These are phyloP conservation scores for Ostrea edulis DNA, from an alignment of 1,140 invertebrate species.

Conservation along the genomic window DNA sequence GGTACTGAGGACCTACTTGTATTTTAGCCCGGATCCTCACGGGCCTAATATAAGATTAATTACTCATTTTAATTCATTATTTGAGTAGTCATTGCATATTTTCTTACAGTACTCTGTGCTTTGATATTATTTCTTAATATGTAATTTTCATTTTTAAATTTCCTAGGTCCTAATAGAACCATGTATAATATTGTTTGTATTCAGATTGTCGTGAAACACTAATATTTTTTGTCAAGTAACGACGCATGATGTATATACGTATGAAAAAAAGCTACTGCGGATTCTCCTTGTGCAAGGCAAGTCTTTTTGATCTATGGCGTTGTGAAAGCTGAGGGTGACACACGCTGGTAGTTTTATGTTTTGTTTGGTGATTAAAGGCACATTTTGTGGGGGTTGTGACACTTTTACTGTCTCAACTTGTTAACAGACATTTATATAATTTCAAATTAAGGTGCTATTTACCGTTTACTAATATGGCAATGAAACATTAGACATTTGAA, in stretches of 20 bases:
- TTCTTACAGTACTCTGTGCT: too few species aligned
- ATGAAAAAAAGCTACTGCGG: background rate
- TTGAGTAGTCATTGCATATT: too few species aligned
- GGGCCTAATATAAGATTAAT: too few species aligned
- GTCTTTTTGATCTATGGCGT: background rate
- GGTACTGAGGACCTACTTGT: too few species aligned
- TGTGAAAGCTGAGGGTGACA: background rate
- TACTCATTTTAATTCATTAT: too few species aligned
- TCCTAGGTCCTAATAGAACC: background rate
- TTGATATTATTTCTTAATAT: background rate
- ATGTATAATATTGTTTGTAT: background rate
- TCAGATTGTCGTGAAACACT: background rate
- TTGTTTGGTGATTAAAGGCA: background rate
- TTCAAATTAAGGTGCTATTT: background rate
- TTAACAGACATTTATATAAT: slow-evolving; percentile 3
- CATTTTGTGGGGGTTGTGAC: slow-evolving; percentile 4
- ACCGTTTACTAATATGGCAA: slow-evolving; percentile 9
- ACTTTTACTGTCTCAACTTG: background rate
- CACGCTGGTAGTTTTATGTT: background rate
- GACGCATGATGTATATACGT: background rate
- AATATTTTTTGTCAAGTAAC: background rate
- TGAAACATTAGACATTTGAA: background rate
- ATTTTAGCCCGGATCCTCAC: too few species aligned
- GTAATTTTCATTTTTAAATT: background rate
- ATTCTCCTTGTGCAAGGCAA: background rate